phyloP scores from a whole-genome alignment of 2,888 invertebrate genomes.

The Allophyes oxyacanthae region DNA sequence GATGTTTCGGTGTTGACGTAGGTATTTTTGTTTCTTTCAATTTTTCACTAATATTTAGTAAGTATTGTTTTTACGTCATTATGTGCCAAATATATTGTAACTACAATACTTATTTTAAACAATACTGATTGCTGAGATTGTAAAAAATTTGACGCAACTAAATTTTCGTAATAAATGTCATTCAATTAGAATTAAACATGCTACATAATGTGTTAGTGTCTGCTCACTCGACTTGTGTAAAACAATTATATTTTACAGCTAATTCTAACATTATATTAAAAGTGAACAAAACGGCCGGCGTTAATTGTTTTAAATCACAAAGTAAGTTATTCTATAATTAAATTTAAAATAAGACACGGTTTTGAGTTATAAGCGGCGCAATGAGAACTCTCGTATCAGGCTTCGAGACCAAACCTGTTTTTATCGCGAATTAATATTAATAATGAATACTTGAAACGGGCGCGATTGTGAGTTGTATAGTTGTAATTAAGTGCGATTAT shows the following conservation, averaged over 20 bases:
- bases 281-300: constrained; percentile 34
- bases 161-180: constrained; percentile 39
- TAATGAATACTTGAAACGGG: constrained; percentile 84
- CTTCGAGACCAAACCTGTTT: constrained; percentile 78
- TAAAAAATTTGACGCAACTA: constrained; percentile 27
- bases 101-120: too few species aligned
- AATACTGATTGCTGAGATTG: constrained; percentile 16
- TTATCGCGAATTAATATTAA: constrained; percentile 85
- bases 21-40: constrained; percentile 35
- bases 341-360: constrained; percentile 65
- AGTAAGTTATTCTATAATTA: constrained; percentile 66
- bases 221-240: constrained; percentile 15
- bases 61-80: constrained; percentile 31
- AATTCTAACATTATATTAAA: constrained; percentile 30
- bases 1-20: constrained; percentile 42
- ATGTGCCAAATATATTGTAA: background rate
- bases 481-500: constrained; percentile 86
- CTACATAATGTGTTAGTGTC: constrained; percentile 22
- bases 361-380: constrained; percentile 61
- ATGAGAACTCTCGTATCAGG: constrained; percentile 60
- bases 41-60: constrained; percentile 27
- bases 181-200: constrained; percentile 38
- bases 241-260: constrained; percentile 37
- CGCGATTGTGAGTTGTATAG: constrained; percentile 83
- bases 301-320: constrained; percentile 60